Conservation (phyloP, 2,113 vertebrate species). For the Cyprinodon tularosa region DNA sequence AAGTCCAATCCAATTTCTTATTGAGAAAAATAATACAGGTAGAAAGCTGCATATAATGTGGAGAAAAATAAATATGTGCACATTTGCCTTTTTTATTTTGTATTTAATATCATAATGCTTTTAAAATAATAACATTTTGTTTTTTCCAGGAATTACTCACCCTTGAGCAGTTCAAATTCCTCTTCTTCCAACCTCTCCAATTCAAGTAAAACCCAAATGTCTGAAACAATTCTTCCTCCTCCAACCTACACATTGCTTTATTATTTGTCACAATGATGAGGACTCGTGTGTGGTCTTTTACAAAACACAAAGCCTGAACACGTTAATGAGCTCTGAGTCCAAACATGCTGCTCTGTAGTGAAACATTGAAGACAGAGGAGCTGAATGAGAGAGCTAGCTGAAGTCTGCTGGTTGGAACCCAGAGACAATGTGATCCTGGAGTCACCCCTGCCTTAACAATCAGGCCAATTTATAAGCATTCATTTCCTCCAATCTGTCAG, state of each 20-base stretch:
- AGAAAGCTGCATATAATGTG: not conserved
- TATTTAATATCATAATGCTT: not conserved
- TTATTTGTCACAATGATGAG: conserved; percentile 49
- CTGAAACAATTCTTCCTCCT: conserved; percentile 32
- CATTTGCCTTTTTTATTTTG: not conserved
- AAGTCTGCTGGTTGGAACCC: conserved; percentile 41
- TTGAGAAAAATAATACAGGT: too few species aligned
- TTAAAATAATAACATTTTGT: not conserved
- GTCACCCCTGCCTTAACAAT: conserved; percentile 40
- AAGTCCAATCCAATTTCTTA: too few species aligned
- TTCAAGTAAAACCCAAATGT: conserved; percentile 3
- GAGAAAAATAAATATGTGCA: not conserved
- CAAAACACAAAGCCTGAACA: conserved; percentile 52
- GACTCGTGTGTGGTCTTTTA: conserved; percentile 36
- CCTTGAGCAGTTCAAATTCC: not conserved
- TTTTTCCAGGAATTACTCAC: not conserved
- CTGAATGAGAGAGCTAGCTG: conserved; percentile 30
- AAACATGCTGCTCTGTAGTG: conserved; percentile 41
- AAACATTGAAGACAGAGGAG: conserved; percentile 45
- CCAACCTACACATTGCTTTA: conserved; percentile 18
- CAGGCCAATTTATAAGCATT: conserved; percentile 70
- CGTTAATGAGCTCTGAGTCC: conserved; percentile 23
- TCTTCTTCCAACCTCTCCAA: not conserved
- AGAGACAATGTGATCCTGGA: conserved; percentile 24
- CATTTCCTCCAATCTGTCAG: conserved; percentile 69